phyloP scores from a whole-genome alignment of 1,140 invertebrate species.

The Bombus sibiricus region DNA sequence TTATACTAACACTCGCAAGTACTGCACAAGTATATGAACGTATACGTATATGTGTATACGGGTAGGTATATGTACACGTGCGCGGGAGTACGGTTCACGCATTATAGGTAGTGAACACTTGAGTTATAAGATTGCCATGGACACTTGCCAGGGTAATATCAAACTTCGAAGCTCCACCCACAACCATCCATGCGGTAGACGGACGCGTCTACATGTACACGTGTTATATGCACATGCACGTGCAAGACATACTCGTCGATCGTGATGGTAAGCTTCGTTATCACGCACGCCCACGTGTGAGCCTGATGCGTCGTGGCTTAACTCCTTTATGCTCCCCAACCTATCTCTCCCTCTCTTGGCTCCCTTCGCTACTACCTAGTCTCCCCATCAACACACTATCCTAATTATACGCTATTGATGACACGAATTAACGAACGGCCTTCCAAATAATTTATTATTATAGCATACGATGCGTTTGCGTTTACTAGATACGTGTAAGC shows the following conservation, averaged over 20 bases:
- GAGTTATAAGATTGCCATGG: constrained; percentile 77
- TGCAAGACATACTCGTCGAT: constrained; percentile 43
- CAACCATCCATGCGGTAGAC: constrained; percentile 28
- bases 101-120: constrained; percentile 65
- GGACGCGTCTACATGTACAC: constrained; percentile 21
- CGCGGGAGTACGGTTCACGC: constrained; percentile 49
- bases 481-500: not conserved
- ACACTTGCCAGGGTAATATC: constrained; percentile 78
- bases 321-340: constrained; percentile 59
- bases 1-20: constrained; percentile 34
- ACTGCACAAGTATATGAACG: constrained; percentile 27
- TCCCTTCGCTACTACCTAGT: not conserved
- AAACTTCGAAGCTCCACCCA: constrained; percentile 72
- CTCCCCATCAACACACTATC: constrained; percentile 51
- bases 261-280: constrained; percentile 72
- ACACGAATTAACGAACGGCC: constrained; percentile 65
- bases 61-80: constrained; percentile 17
- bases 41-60: not conserved
- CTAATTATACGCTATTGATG: constrained; percentile 60
- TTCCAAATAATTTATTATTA: constrained; percentile 4
- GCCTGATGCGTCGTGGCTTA: constrained; percentile 61
- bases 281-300: constrained; percentile 69
- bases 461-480: not conserved
- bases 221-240: constrained; percentile 58
- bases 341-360: constrained; percentile 20